These are phyloP conservation scores for Oxytorus armatus DNA, from an alignment of 2,888 invertebrate genomes.

Conservation along the genomic window DNA sequence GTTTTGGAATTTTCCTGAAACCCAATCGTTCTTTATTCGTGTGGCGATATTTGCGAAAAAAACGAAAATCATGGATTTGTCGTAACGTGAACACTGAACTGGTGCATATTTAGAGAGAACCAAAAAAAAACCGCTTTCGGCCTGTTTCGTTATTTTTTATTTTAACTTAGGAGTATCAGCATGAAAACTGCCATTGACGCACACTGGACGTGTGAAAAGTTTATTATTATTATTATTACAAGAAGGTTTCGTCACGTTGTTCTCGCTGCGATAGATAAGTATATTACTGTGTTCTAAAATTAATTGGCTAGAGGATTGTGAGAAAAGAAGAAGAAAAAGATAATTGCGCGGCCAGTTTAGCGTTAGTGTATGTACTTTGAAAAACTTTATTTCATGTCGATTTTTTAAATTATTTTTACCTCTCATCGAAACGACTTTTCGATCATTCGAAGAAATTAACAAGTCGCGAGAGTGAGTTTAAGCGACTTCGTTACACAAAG, in stretches of 20 bases:
- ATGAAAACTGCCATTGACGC: background rate
- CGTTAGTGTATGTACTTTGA: constrained; percentile 20
- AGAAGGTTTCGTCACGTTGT: constrained; percentile 5
- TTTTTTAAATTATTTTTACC: constrained; percentile 29
- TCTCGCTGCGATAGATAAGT: constrained; percentile 40
- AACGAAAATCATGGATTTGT: background rate
- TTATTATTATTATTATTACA: background rate
- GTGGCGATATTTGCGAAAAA: background rate
- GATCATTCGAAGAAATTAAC: constrained; percentile 51
- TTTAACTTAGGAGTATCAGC: background rate
- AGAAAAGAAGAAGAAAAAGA: constrained; percentile 16
- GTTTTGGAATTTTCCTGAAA: background rate
- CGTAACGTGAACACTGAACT: background rate
- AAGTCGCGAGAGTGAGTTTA: constrained; percentile 12
- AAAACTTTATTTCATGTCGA: constrained; percentile 21
- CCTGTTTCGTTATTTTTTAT: background rate
- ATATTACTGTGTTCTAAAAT: constrained; percentile 50
- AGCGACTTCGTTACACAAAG: constrained; percentile 60
- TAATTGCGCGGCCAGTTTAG: constrained; percentile 56
- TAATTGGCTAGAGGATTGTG: constrained; percentile 38
- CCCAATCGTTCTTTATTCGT: background rate
- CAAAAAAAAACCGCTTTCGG: background rate
- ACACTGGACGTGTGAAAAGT: too few relatives aligned
- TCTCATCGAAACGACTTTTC: constrained; percentile 35
- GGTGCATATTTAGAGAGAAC: background rate